Evolutionary conservation across 1,140 invertebrate genomes (phyloP), one percentile per base, ranked within the genome.

Genomic region (Gonioctena quinquepunctata): DNA sequence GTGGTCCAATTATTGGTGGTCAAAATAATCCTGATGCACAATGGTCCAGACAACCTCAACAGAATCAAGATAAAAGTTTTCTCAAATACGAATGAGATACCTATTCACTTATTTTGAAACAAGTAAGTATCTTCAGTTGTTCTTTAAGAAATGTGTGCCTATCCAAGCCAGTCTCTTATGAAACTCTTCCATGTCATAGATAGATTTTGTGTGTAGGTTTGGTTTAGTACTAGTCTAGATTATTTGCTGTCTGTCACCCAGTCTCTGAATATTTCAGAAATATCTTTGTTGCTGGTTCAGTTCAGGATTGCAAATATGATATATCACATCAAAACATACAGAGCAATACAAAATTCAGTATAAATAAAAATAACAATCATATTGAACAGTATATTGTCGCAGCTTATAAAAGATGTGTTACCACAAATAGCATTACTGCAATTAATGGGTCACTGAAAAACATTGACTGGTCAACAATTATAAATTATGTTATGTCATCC

Each of bases 1-100:
- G 74, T 4, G 25, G 54, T 16, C 52, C 72, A 19, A 68, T 70
- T 16, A 68, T 67, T 19, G 70, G 71, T 0, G 21, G 54, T 22
- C 69, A 70, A 22, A 73, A 75, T 28, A 73, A 73, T 48, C 77
- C 79, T 26, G 79, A 79, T 64, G 74, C 79, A 8, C 81, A 81
- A 62, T 83, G 82, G 82, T 77, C 80, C 6, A 68, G 82, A 23
- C 80, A 78, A 8, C 80, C 82, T 2, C 79, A 79, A 56, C 78
- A 80, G 33, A 77, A 72, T 21, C 80, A 82, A 69, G 81, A 82
- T 63, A 83, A 83, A 57, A 77, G 77, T 62, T 82, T 83, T 67
- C 73, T 83, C 59, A 82, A 83, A 77, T 83, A 83, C 70, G 82
- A 82, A 27, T 82, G 80, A 74, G 48, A 16, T 54, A 13, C 11